Evolutionary conservation across 2,113 vertebrate genomes (phyloP).

Genomic region (Desmodus rotundus): DNA sequence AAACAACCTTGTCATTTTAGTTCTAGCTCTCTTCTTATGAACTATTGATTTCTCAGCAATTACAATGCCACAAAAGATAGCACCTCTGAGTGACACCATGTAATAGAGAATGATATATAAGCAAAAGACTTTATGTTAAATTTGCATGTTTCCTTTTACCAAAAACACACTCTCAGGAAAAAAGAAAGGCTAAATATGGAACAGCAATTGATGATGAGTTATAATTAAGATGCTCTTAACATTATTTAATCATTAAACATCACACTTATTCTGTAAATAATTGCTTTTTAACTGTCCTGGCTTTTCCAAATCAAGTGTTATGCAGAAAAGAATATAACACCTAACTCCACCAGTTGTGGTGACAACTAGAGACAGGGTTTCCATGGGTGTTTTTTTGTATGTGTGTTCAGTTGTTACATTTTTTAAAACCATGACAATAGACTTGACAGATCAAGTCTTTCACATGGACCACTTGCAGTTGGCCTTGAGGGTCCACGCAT

Average conservation of each 20-base stretch:
- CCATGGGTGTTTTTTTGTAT: background rate
- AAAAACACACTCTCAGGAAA: background rate
- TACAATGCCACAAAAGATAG: background rate
- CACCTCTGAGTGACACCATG: background rate
- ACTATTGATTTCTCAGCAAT: background rate
- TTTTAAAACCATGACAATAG: background rate
- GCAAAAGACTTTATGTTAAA: background rate
- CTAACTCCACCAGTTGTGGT: background rate
- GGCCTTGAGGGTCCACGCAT: background rate
- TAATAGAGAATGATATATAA: slow-evolving; percentile 13
- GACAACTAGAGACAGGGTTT: background rate
- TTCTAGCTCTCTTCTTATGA: slow-evolving; percentile 28
- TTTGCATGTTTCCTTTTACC: background rate
- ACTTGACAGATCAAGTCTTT: background rate
- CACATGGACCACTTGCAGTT: background rate
- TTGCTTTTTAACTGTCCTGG: slow-evolving; percentile 27
- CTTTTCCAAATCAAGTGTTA: slow-evolving; percentile 29
- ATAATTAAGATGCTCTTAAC: background rate
- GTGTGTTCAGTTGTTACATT: background rate
- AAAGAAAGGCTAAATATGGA: background rate
- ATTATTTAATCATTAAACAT: background rate
- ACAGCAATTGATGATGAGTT: background rate
- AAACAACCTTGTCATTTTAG: slow-evolving; percentile 8
- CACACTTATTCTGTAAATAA: slow-evolving; percentile 33
- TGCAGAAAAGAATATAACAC: background rate